phyloP scores from a whole-genome alignment of 2,888 invertebrate genomes.

The Hybos culiciformis region DNA sequence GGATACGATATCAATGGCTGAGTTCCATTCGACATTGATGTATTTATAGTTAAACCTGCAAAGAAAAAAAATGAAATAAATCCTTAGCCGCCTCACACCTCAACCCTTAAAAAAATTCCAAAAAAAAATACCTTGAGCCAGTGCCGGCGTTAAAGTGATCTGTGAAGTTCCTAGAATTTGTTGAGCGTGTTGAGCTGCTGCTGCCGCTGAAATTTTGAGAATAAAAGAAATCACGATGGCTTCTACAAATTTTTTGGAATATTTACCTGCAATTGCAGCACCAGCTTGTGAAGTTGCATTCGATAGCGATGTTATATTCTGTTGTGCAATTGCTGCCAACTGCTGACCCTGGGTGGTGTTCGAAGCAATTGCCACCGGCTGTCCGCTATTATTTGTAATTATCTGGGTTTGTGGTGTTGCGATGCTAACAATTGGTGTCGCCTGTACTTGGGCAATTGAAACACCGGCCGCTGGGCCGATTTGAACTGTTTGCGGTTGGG shows the following conservation, averaged over 20 bases:
- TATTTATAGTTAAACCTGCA: constrained; percentile 32
- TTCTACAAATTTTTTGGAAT: no score
- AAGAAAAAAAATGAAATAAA: not conserved
- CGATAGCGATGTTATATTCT: constrained; percentile 18
- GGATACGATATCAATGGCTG: constrained; percentile 52
- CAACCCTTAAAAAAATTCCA: not conserved
- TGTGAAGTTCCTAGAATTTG: constrained; percentile 22
- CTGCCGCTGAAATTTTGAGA: no score
- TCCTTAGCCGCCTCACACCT: no score
- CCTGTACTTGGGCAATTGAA: constrained; percentile 39
- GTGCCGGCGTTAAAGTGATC: constrained; percentile 20
- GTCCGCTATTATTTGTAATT: constrained; percentile 16
- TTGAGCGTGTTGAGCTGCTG: constrained; percentile 16
- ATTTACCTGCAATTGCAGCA: no score
- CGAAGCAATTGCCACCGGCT: constrained; percentile 18
- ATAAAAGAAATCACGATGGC: no score
- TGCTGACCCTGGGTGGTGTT: constrained; percentile 20
- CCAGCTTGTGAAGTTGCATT: constrained; percentile 15
- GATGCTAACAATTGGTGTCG: constrained; percentile 46
- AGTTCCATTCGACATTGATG: constrained; percentile 44
- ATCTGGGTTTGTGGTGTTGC: constrained; percentile 34
- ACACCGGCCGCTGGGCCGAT: constrained; percentile 37
- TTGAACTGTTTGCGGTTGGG: constrained; percentile 39
- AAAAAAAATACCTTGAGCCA: constrained; percentile 14
- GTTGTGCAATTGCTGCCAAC: constrained; percentile 18